Evolutionary conservation across 2,113 vertebrate species (phyloP), one percentile per base, ranked within the genome.

Genomic region (Carlito syrichta): DNA sequence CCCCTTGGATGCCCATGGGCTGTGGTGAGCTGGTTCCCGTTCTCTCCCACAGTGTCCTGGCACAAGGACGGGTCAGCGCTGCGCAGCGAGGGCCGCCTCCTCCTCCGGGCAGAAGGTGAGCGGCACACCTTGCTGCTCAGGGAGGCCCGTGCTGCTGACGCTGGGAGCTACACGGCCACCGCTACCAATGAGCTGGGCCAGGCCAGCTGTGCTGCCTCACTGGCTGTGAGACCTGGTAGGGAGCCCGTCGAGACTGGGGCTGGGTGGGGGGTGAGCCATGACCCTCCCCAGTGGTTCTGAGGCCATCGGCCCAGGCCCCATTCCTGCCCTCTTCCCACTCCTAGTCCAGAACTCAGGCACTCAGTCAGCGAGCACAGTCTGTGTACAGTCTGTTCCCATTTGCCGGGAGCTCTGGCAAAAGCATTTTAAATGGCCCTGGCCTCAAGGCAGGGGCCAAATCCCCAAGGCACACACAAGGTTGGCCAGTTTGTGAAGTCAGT

Each of bases 101-200:
- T 99, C 60, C 98, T 99, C 88, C 99, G 99, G 94, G 99, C 99
- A 0, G 99, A 99, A 94, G 99, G 99, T 0, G 99, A 99, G 97
- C 98, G 99, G 1, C 99, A 99, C 52, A 99, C 99, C 4, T 97
- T 99, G 97, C 98, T 99, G 89, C 99, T 99, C 74, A 98, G 98
- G 95, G 99, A 99, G 27, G 99, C 99, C 20, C 99, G 98, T 97
- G 97, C 96, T 0, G 98, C 97, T 3, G 99, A 99, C 19, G 99
- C 99, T 0, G 99, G 99, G 8, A 99, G 98, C 68, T 99, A 99
- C 96, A 99, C 97, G 0, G 99, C 99, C 62, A 99, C 98, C 0
- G 99, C 99, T 8, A 98, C 98, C 91, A 99, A 99, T 48, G 99
- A 99, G 96, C 98, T 99, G 97, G 99, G 99, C 58, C 99, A 98